Percentiles rank a stretch among this genome's conserved stretches.
Evolutionary conservation across 2,113 vertebrate genomes (phyloP).

Genomic region (Prunella fulvescens): DNA sequence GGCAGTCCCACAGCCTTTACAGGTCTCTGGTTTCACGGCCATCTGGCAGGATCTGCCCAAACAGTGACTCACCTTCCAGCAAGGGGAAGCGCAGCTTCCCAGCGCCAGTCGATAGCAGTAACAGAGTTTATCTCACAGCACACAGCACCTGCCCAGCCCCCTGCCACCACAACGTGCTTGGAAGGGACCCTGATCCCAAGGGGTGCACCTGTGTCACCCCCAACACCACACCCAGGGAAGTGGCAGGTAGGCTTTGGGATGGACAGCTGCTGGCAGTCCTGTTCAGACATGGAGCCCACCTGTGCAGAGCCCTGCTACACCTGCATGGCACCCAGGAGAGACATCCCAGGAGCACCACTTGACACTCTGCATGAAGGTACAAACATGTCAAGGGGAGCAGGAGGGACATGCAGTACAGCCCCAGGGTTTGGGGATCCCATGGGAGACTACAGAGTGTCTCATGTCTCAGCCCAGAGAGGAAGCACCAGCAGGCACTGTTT

Average conservation of each 20-base stretch:
- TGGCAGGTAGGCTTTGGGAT: background rate
- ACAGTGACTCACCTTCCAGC: conserved; percentile 58
- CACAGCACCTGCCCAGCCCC: background rate
- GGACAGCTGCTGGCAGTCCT: background rate
- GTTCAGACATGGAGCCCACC: fast-evolving
- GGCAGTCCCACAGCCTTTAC: background rate
- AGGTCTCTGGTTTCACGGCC: background rate
- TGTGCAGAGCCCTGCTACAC: background rate
- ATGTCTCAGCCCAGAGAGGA: background rate
- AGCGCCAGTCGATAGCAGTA: background rate
- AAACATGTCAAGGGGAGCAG: background rate
- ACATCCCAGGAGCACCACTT: background rate
- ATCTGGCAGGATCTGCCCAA: conserved; percentile 22
- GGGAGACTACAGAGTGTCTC: background rate
- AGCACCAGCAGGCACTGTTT: background rate
- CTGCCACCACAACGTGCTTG: background rate
- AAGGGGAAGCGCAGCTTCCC: conserved; percentile 19
- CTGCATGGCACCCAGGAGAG: background rate
- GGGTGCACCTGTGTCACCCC: background rate
- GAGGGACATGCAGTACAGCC: background rate
- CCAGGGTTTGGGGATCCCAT: fast-evolving
- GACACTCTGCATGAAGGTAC: background rate
- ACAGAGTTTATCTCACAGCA: background rate
- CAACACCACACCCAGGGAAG: background rate
- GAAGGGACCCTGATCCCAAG: background rate